Evolutionary conservation across 2,888 invertebrate genomes (phyloP).

Genomic region (Meiosimyza decipiens): DNA sequence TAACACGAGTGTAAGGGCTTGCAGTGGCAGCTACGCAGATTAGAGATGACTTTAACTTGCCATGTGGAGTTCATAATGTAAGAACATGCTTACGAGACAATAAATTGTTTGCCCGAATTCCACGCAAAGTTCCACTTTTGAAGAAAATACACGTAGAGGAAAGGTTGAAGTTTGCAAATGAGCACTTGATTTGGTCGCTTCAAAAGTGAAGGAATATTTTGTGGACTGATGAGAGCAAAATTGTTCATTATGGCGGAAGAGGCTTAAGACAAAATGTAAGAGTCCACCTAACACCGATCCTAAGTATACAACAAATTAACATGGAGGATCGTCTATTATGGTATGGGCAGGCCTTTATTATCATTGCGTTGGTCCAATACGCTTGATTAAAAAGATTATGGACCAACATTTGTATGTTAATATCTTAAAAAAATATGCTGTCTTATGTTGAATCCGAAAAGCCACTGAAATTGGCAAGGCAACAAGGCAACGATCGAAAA

Average conservation of each 20-base stretch:
- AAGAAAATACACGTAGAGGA: neutral
- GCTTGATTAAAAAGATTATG: neutral
- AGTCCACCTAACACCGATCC: neutral
- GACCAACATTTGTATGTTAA: no score
- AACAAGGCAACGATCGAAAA: neutral
- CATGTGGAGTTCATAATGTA: neutral
- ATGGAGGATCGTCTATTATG: neutral
- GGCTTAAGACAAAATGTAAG: neutral
- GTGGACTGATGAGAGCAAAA: constrained; percentile 2
- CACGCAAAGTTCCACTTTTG: no score
- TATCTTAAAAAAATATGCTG: no score
- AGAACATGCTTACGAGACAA: no score
- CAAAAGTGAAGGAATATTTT: neutral
- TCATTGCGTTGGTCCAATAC: neutral
- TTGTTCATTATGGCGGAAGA: neutral
- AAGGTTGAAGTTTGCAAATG: neutral
- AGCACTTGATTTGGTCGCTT: neutral
- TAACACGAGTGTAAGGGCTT: neutral
- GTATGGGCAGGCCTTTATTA: neutral
- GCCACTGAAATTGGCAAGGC: neutral
- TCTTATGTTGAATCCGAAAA: neutral
- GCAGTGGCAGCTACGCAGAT: neutral
- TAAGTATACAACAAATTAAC: neutral
- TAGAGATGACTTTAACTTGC: neutral
- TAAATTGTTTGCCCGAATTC: neutral